Evolutionary conservation across 2,113 vertebrate species (phyloP).

Genomic region (Talpa occidentalis): DNA sequence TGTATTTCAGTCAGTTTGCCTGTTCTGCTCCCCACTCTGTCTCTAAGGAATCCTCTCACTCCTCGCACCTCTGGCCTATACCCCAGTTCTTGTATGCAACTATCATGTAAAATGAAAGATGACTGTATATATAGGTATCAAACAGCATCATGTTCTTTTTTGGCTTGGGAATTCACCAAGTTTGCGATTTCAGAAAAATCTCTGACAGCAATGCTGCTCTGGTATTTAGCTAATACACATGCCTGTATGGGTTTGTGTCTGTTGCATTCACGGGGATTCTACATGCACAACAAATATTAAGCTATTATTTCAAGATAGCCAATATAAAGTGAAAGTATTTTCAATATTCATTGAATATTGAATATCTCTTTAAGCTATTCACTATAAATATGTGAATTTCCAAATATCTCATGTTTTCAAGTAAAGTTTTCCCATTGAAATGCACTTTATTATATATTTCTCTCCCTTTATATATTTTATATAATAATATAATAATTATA

Average conservation of each 20-base stretch:
- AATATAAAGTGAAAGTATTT: slow-evolving; percentile 23
- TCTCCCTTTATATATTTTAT: slow-evolving; percentile 17
- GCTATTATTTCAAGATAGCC: not conserved
- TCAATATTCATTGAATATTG: not conserved
- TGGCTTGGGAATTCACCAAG: too few species aligned
- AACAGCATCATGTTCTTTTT: too few species aligned
- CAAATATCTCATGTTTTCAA: not conserved
- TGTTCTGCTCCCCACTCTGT: too few species aligned
- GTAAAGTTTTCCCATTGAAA: not conserved
- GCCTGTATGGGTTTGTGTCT: not conserved
- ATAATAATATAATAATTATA: too few species aligned
- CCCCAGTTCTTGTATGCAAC: too few species aligned
- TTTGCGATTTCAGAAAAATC: too few species aligned
- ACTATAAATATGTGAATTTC: not conserved
- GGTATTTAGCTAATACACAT: not conserved
- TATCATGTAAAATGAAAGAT: too few species aligned
- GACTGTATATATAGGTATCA: too few species aligned
- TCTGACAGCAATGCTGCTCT: not conserved
- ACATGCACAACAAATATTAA: not conserved
- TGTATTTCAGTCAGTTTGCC: too few species aligned
- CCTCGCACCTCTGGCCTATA: too few species aligned
- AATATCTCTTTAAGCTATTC: not conserved
- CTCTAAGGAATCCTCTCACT: too few species aligned
- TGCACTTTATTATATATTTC: not conserved
- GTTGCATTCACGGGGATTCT: not conserved